Evolutionary conservation across 2,113 vertebrate genomes (phyloP).

Genomic region (Vidua macroura): DNA sequence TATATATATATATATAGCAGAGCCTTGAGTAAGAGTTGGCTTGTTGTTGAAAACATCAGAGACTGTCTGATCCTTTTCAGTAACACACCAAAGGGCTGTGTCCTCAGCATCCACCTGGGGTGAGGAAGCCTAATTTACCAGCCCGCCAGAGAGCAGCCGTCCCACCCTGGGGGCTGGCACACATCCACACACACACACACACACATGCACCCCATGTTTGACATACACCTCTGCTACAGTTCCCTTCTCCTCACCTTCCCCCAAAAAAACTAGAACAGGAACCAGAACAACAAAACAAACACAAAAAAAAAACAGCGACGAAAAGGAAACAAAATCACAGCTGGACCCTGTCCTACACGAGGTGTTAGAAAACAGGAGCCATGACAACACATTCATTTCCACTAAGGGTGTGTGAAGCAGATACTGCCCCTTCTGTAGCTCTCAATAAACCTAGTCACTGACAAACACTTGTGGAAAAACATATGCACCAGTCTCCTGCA

Average conservation of each 20-base stretch:
- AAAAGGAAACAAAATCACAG: conserved; percentile 48
- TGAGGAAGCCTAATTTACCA: conserved; percentile 32
- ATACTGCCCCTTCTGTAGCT: conserved; percentile 59
- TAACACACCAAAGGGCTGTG: conserved; percentile 9
- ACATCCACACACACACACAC: background rate
- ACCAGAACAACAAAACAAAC: conserved; percentile 20
- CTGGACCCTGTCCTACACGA: conserved; percentile 51
- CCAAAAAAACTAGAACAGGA: background rate
- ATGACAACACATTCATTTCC: conserved; percentile 62
- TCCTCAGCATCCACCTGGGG: conserved; percentile 19
- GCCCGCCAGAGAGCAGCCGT: background rate
- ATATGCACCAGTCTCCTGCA: conserved; percentile 81
- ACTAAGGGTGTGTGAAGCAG: conserved; percentile 60
- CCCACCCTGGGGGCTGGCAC: background rate
- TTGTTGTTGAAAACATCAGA: conserved; percentile 72
- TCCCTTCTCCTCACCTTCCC: conserved; percentile 35
- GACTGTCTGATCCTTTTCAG: conserved; percentile 34
- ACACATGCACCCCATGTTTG: background rate
- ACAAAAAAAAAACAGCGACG: background rate
- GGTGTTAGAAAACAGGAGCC: conserved; percentile 61
- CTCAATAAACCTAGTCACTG: conserved; percentile 57
- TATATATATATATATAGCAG: conserved; percentile 46
- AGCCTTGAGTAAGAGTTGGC: conserved; percentile 70
- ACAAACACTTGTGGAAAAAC: conserved; percentile 74
- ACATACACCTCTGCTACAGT: conserved; percentile 44